Evolutionary conservation across 2,888 invertebrate species (phyloP).

Genomic region (Eristalis arbustorum): DNA sequence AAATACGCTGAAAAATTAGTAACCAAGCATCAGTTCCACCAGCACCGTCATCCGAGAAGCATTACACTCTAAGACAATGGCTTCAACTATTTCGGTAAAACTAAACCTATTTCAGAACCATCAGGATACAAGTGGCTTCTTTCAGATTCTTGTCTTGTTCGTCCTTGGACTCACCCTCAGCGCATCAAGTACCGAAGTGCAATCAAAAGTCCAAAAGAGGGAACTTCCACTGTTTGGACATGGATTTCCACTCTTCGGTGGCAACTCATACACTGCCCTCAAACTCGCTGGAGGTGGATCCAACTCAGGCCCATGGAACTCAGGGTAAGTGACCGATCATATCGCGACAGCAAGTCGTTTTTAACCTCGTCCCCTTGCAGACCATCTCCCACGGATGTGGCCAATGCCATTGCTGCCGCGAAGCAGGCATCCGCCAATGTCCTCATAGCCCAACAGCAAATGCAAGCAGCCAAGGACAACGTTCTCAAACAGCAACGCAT

Average conservation of each 20-base stretch:
- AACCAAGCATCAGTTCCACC: conserved; percentile 30
- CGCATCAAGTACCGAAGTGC: not conserved
- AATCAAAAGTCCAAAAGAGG: conserved; percentile 49
- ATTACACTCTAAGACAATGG: conserved; percentile 61
- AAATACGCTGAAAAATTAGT: conserved; percentile 33
- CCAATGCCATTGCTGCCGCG: conserved; percentile 87
- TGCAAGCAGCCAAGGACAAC: conserved; percentile 87
- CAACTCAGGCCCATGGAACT: conserved; percentile 41
- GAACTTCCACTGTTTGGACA: conserved; percentile 59
- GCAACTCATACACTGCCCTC: conserved; percentile 28
- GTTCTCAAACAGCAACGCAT: conserved; percentile 87
- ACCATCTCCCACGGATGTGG: conserved; percentile 85
- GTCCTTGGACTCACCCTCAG: conserved; percentile 15
- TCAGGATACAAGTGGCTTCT: not conserved
- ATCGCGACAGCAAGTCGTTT: not conserved
- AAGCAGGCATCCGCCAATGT: conserved; percentile 88
- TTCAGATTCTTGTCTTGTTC: conserved; percentile 42
- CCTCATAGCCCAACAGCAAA: conserved; percentile 86
- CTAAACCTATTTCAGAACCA: not conserved
- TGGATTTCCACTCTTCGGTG: conserved; percentile 51
- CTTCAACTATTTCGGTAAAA: conserved; percentile 54
- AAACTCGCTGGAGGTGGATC: conserved; percentile 33
- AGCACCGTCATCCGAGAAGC: conserved; percentile 34
- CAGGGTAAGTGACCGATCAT: conserved; percentile 13
- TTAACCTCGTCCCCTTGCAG: not conserved